Percentiles rank a stretch among this genome's conserved stretches.
Evolutionary conservation across 2,113 vertebrate genomes (phyloP).

Genomic region (human): DNA sequence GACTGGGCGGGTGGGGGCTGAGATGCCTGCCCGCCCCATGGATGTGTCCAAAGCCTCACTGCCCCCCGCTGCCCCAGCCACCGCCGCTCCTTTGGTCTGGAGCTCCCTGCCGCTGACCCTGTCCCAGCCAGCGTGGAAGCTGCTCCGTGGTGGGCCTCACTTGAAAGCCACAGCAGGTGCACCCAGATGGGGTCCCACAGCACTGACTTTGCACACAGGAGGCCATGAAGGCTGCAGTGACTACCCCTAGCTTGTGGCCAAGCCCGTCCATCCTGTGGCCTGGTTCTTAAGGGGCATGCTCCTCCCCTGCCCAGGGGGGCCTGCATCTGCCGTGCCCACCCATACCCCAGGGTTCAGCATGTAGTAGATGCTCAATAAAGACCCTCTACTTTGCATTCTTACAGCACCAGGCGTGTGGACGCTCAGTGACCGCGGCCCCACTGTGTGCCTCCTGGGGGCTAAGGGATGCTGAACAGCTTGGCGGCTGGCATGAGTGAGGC

Average conservation of each 20-base stretch:
- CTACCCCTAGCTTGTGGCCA: no score
- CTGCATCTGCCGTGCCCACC: background rate
- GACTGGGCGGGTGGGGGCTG: accelerated
- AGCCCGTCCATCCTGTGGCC: background rate
- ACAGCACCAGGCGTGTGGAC: background rate
- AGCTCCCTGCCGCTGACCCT: background rate
- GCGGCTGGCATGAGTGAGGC: background rate
- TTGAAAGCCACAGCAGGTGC: background rate
- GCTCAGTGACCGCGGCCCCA: accelerated
- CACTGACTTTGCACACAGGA: accelerated
- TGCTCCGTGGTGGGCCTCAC: accelerated
- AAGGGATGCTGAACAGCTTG: background rate
- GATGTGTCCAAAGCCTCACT: background rate
- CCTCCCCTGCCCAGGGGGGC: background rate
- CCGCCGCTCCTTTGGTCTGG: background rate
- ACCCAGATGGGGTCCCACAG: background rate
- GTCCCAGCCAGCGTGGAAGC: no score
- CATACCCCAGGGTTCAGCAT: background rate
- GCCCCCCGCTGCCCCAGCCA: background rate
- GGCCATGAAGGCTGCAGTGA: no score
- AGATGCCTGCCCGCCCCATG: no score
- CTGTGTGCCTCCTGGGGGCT: background rate
- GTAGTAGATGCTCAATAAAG: background rate
- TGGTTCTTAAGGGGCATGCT: accelerated
- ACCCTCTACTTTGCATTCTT: background rate